phyloP scores from a whole-genome alignment of 1,140 invertebrate species.

The Drosophila biarmipes region DNA sequence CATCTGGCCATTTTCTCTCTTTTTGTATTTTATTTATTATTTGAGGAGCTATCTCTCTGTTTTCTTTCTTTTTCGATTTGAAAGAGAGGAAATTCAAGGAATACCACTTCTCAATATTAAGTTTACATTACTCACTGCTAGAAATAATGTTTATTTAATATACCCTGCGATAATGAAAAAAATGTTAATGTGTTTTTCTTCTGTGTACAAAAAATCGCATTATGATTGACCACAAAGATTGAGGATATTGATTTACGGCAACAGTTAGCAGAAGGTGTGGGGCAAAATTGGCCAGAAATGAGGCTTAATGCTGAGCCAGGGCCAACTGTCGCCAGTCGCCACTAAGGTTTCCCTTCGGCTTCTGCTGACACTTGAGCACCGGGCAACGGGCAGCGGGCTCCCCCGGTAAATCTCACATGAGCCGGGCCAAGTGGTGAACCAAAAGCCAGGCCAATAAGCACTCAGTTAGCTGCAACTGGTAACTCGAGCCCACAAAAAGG shows the following conservation, averaged over 20 bases:
- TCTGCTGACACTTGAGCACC: constrained; percentile 65
- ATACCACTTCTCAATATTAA: too few species aligned
- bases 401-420: constrained; percentile 35
- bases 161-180: too few species aligned
- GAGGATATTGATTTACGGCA: constrained; percentile 54
- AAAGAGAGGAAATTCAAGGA: too few species aligned
- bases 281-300: constrained; percentile 20
- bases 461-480: constrained; percentile 69
- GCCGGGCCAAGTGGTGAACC: constrained; percentile 23
- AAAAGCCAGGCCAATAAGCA: constrained; percentile 60
- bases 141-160: too few species aligned
- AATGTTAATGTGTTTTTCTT: too few species aligned
- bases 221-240: constrained; percentile 50
- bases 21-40: too few species aligned
- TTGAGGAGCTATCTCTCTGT: too few species aligned
- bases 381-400: background rate
- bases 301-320: constrained; percentile 24
- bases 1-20: too few species aligned
- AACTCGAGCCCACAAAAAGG: constrained; percentile 48
- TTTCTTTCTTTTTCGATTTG: background rate
- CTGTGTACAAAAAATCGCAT: background rate
- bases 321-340: constrained; percentile 57
- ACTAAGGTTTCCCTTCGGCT: constrained; percentile 56
- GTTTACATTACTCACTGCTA: too few species aligned
- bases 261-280: constrained; percentile 26